These are phyloP conservation scores for Romanogobio albipinnatus DNA, from an alignment of 2,113 vertebrate genomes.

Conservation along the genomic window DNA sequence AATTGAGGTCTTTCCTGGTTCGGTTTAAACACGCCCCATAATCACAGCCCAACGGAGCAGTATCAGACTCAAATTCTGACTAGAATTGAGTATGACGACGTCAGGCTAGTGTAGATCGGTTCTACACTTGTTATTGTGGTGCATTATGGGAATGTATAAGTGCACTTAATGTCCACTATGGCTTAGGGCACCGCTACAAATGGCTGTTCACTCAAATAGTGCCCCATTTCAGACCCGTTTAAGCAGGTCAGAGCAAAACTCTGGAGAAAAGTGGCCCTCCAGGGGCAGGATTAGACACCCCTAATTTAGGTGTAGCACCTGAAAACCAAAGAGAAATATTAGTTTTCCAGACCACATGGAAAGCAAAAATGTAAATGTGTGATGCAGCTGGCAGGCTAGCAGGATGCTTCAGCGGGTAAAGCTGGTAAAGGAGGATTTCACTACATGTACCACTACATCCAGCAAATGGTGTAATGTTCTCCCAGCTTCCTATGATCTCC, in stretches of 20 bases:
- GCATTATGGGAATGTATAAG: too few relatives aligned
- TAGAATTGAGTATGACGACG: too few relatives aligned
- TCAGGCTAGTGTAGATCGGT: too few relatives aligned
- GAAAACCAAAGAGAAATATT: background rate
- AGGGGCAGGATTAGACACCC: background rate
- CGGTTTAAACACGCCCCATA: too few relatives aligned
- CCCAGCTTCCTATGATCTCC: constrained; percentile 4
- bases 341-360: background rate
- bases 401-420: background rate
- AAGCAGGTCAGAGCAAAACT: background rate
- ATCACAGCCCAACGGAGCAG: too few relatives aligned
- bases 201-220: too few relatives aligned
- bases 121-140: too few relatives aligned
- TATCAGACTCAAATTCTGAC: too few relatives aligned
- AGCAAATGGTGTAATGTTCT: background rate
- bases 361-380: background rate
- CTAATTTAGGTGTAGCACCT: background rate
- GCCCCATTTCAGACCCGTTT: background rate
- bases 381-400: background rate
- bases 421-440: background rate
- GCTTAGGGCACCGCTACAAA: too few relatives aligned
- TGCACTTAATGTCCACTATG: too few relatives aligned
- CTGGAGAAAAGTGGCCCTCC: background rate
- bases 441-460: background rate
- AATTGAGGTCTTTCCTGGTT: too few relatives aligned